A percentile compares a stretch with the other conserved stretches of the same genome.
Evolutionary conservation across 2,888 invertebrate species (phyloP).

Genomic region (Eurytoma adleriae): DNA sequence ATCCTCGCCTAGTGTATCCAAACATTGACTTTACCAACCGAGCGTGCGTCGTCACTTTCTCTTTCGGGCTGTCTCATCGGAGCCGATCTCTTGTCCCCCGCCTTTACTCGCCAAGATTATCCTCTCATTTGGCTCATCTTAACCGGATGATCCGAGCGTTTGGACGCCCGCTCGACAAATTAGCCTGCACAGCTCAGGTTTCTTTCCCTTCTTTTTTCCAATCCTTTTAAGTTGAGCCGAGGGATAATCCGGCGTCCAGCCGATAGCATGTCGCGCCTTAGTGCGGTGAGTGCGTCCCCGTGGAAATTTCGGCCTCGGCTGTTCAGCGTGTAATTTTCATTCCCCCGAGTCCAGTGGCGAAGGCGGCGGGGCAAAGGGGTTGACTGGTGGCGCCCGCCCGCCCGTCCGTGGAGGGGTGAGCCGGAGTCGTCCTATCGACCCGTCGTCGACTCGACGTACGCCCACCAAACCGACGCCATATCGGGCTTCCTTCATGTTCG

Average conservation of each 20-base stretch:
- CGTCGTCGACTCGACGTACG: conserved; percentile 58
- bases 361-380: conserved; percentile 21
- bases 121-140: conserved; percentile 51
- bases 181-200: conserved; percentile 32
- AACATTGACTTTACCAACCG: conserved; percentile 59
- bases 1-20: conserved; percentile 46
- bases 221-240: background rate
- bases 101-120: conserved; percentile 50
- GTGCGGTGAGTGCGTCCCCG: background rate
- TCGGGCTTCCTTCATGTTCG: conserved; percentile 20
- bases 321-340: conserved; percentile 55
- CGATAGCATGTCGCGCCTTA: background rate
- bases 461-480: conserved; percentile 60
- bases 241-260: conserved; percentile 33
- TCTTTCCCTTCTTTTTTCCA: background rate
- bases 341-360: conserved; percentile 56
- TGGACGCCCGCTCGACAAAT: conserved; percentile 52
- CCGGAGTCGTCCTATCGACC: conserved; percentile 69
- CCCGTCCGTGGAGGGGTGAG: conserved; percentile 47
- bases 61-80: background rate
- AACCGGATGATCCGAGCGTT: conserved; percentile 48
- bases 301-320: conserved; percentile 47
- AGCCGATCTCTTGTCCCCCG: background rate
- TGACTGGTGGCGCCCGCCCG: conserved; percentile 16
- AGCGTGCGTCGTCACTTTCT: conserved; percentile 45